These are phyloP conservation scores for Lagorchestes hirsutus DNA, from an alignment of 2,797 vertebrate genomes.

Conservation along the genomic window DNA sequence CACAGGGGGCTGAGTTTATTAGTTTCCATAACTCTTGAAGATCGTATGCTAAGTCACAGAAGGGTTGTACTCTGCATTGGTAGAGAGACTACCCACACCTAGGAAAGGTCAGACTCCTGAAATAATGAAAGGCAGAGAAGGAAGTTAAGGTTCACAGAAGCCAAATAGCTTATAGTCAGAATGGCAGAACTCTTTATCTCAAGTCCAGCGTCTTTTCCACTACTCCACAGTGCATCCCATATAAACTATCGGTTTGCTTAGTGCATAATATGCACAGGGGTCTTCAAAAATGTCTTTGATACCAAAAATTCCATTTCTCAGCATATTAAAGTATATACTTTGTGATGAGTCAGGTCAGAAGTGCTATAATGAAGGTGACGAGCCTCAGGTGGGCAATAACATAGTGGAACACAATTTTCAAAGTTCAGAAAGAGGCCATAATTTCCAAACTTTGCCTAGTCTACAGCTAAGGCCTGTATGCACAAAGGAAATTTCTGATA, in stretches of 20 bases:
- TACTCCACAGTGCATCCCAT: neutral
- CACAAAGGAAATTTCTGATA: constrained; percentile 18
- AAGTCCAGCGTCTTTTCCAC: neutral
- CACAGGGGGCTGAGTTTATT: neutral
- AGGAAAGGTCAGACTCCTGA: neutral
- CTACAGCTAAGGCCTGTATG: neutral
- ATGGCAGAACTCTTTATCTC: neutral
- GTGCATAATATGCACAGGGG: neutral
- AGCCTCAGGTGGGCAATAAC: neutral
- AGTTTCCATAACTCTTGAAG: neutral
- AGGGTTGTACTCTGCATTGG: neutral
- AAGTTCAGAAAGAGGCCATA: neutral
- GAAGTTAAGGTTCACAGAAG: neutral
- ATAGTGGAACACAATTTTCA: neutral
- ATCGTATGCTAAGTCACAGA: neutral
- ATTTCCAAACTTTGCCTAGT: neutral
- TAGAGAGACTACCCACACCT: neutral
- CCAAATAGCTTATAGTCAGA: neutral
- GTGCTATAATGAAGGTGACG: neutral
- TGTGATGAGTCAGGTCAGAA: neutral
- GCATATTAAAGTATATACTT: neutral
- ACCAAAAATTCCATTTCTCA: neutral
- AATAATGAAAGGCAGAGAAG: neutral
- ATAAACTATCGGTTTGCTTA: neutral
- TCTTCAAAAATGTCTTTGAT: neutral